These are phyloP conservation scores for Autographa pulchrina DNA, from an alignment of 2,888 invertebrate genomes.

Conservation along the genomic window DNA sequence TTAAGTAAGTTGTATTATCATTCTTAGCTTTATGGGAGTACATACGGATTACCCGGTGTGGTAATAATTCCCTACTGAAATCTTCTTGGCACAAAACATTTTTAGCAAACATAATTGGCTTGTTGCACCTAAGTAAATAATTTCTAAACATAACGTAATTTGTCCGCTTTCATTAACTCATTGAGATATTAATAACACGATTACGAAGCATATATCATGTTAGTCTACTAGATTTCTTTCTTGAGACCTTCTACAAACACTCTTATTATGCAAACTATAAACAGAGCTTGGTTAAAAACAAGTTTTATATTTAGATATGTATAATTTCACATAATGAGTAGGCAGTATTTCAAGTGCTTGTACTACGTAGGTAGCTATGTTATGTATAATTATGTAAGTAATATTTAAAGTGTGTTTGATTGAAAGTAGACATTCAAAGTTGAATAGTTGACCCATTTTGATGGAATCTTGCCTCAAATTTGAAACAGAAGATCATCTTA, in stretches of 20 bases:
- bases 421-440: background rate
- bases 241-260: constrained; percentile 50
- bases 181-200: constrained; percentile 44
- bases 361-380: no score
- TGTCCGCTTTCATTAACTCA: constrained; percentile 9
- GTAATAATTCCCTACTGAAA: no score
- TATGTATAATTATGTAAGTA: background rate
- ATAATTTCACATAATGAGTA: constrained; percentile 11
- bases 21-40: no score
- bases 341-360: background rate
- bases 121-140: background rate
- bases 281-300: constrained; percentile 11
- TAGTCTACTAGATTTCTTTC: constrained; percentile 61
- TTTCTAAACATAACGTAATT: background rate
- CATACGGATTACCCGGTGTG: no score
- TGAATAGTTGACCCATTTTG: background rate
- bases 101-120: background rate
- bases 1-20: no score
- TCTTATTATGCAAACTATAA: constrained; percentile 15
- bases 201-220: constrained; percentile 53
- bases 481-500: no score
- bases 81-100: no score
- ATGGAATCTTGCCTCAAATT: no score
- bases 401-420: background rate
- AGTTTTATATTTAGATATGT: background rate